A percentile compares a stretch with the other conserved stretches of the same genome.
These are phyloP conservation scores for Drosophila formosana DNA, from an alignment of 2,888 invertebrate genomes.

Conservation along the genomic window DNA sequence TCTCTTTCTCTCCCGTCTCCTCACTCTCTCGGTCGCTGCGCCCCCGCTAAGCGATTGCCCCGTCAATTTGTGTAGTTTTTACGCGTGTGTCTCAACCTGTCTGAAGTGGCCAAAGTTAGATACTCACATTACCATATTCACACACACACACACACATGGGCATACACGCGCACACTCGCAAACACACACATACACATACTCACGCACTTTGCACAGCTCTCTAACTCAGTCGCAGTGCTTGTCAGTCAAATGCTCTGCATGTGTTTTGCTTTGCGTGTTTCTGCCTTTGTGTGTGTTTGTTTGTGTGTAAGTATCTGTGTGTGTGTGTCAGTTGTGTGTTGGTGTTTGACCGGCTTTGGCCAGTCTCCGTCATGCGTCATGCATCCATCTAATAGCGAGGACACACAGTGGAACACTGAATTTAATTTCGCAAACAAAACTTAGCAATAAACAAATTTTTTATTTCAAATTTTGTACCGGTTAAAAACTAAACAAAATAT, in stretches of 20 bases:
- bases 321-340: constrained; percentile 31
- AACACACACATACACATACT: constrained; percentile 26
- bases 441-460: too few species aligned
- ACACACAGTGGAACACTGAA: constrained; percentile 54
- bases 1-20: constrained; percentile 6
- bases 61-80: constrained; percentile 79
- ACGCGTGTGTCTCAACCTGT: constrained; percentile 81
- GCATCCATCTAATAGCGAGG: constrained; percentile 66
- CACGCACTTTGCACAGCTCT: constrained; percentile 44
- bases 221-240: constrained; percentile 56
- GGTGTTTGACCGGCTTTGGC: constrained; percentile 59
- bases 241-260: constrained; percentile 63
- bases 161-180: constrained; percentile 29
- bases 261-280: constrained; percentile 35
- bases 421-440: background rate
- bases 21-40: constrained; percentile 24
- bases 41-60: constrained; percentile 51
- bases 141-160: constrained; percentile 30
- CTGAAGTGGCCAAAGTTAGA: constrained; percentile 72
- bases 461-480: too few species aligned
- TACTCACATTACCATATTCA: constrained; percentile 42
- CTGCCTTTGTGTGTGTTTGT: background rate
- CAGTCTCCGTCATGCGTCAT: constrained; percentile 74
- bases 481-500: too few species aligned
- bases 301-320: constrained; percentile 19